phyloP scores from a whole-genome alignment of 37 sponge, comb jelly and placozoan species.

The Corticium candelabrum region DNA sequence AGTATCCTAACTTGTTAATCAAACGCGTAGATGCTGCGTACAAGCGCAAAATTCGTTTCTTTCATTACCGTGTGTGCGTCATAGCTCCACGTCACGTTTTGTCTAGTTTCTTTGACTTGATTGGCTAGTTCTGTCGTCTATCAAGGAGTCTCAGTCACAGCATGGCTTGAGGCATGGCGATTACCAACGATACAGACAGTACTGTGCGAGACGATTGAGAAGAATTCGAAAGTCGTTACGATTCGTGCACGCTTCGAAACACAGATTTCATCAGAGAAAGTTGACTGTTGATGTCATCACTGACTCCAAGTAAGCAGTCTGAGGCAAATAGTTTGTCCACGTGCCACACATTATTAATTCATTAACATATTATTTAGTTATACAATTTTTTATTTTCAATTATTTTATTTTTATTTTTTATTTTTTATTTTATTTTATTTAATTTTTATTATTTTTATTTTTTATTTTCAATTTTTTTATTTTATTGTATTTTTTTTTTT shows the following conservation, averaged over 20 bases:
- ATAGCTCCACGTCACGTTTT: too few relatives aligned
- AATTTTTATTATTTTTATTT: too few relatives aligned
- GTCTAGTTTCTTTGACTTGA: too few relatives aligned
- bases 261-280: conserved; percentile 55
- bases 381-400: too few relatives aligned
- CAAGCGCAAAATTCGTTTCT: background rate
- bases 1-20: too few relatives aligned
- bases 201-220: conserved; percentile 69
- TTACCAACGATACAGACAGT: conserved; percentile 88
- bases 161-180: conserved; percentile 93
- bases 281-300: conserved; percentile 55
- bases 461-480: too few relatives aligned
- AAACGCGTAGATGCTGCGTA: too few relatives aligned
- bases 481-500: too few relatives aligned
- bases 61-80: too few relatives aligned
- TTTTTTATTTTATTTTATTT: too few relatives aligned
- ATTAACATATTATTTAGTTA: too few relatives aligned
- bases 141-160: conserved; percentile 81
- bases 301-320: conserved; percentile 42
- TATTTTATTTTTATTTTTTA: too few relatives aligned
- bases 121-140: conserved; percentile 71
- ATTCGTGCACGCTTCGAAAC: conserved; percentile 51
- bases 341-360: background rate
- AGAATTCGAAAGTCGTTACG: conserved; percentile 64
- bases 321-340: background rate